Base-by-base conservation (phyloP, 2,888 invertebrate genomes). In the Spisula subtruncata region DNA sequence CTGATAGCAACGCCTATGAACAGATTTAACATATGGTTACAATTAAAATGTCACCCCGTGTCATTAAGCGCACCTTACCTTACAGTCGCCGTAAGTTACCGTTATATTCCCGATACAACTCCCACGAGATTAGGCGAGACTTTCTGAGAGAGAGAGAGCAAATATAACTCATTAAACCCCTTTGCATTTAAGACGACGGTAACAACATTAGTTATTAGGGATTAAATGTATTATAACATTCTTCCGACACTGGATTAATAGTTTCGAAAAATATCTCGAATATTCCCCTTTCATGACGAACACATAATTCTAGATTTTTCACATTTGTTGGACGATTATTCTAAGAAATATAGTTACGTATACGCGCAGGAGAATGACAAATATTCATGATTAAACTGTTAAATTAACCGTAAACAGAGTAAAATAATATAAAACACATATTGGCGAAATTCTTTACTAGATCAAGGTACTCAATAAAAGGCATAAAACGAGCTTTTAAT, bases 221-320 rank as follows among this genome's bases (percentile, higher is more conserved):
- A 90, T 88, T 88, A 56, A 66, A 71, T 32, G 51, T 60, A 79
- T 91, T 91, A 91, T 90, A 88, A 91, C 88, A 91, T 91, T 89
- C 89, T 86, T 12, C 16, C 32, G 81, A 54, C 48, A 20, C 51
- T 60, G 54, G 32, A 88, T 81, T 89, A 89, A 84, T 75, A 48
- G 86, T 91, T 90, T 83, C 85, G 75, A 79, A 84, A 89, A 86
- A 88, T 91, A 85, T 56, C 81, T 79, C 20, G 86, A 91, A 91
- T 89, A 84, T 56, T 88, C 88, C 25, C 60, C 20, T 48, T 18
- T 83, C 41, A 48, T 86, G 81, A 89, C 85, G 29, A 87, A 89
- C 82, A 60, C 83, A 84, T 82, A 48, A 75, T 48, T 75, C 25
- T 0, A 71, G 81, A 66, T 84, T 85, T 85, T 87, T 85, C 80